Conservation (phyloP, 2,888 invertebrate genomes). For the Gibbula magus region DNA sequence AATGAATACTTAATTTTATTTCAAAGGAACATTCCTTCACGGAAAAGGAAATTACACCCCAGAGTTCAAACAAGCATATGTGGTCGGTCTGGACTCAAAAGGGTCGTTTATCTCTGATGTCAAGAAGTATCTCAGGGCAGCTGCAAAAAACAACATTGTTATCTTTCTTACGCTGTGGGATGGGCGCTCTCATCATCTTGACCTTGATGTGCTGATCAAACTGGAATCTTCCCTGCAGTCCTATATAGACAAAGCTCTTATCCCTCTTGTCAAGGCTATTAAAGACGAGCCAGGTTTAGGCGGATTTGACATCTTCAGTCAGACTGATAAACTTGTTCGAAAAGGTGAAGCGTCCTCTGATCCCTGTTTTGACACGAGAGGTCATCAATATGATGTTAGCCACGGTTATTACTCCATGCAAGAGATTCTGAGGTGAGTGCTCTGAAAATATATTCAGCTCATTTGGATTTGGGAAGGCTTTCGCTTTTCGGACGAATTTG, state of each 20-base stretch:
- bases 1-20: no score
- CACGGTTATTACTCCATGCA: no score
- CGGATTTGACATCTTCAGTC: conserved; percentile 57
- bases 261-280: conserved; percentile 45
- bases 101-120: conserved; percentile 47
- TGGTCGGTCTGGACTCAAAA: conserved; percentile 41
- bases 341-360: conserved; percentile 32
- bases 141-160: conserved; percentile 41
- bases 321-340: conserved; percentile 47
- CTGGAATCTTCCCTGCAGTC: conserved; percentile 48
- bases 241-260: no score
- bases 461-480: no score
- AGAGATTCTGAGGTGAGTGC: no score
- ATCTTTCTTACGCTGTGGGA: conserved; percentile 55
- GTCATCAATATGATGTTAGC: no score
- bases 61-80: conserved; percentile 39
- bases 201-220: conserved; percentile 44
- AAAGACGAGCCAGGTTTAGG: conserved; percentile 48
- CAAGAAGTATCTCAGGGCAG: conserved; percentile 43
- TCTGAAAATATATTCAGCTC: no score
- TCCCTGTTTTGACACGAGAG: conserved; percentile 50
- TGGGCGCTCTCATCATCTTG: conserved; percentile 35
- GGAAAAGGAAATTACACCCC: conserved; percentile 48
- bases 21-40: conserved; percentile 53
- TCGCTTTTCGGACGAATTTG: no score